Evolutionary conservation across 2,113 vertebrate species (phyloP), one percentile per base, ranked within the genome.

Genomic region (Leptocoma aspasia): DNA sequence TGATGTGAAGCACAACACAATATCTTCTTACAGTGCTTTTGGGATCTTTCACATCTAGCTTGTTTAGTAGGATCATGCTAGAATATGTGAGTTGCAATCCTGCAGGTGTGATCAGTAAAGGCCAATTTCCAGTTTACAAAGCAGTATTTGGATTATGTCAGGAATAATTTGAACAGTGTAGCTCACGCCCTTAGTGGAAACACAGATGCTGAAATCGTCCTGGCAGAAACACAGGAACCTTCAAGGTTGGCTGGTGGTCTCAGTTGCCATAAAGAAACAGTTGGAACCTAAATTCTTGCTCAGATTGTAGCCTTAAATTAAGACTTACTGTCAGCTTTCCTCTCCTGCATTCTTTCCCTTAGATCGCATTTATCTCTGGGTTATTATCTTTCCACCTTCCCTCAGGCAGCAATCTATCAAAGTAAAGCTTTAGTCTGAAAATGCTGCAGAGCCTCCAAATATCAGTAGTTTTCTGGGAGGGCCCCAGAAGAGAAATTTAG

Each of bases 191-290:
- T 12, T 33, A n/a, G 31, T 53, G 31, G 15, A 81, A 84, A 41
- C 11, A 21, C 1, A 76, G 24, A 21, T 0, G 1, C 8, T 23
- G 41, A 68, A 77, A 64, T 14, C 4, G 2, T 27, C 12, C 39
- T 41, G 24, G 12, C n/a, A 82, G 53, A 82, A 86, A 33, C 10
- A 27, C 1, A n/a, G 11, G 23, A 78, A 35, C 7, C 2, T 64
- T 35, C 60, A 73, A 50, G 28, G 4, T 14, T 61, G 26, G 23
- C 22, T 64, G 5, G 8, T 68, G 10, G 9, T 7, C 17, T 73
- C 31, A 64, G 35, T 26, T 60, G 52, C 19, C 35, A 42, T 19
- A 78, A 72, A 69, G 5, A 39, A 81, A 23, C 4, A n/a, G 22
- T 52, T 28, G 47, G 41, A 78, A 39, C 13, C 9, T 56, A 60